Base-by-base conservation (phyloP, 2,113 vertebrate genomes). In the Hydropotes inermis region DNA sequence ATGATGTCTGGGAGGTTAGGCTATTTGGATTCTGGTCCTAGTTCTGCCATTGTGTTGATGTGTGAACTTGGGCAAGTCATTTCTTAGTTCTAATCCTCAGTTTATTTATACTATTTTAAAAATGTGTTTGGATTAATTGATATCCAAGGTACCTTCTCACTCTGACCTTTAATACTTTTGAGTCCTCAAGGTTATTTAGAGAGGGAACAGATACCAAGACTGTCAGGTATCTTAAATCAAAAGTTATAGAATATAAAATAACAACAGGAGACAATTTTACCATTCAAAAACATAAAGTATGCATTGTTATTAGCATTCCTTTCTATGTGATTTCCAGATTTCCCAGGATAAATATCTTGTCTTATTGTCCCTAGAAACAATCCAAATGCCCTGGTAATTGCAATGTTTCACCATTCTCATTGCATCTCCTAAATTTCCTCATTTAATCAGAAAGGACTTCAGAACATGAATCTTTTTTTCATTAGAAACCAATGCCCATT, bases 351-450 rank as follows among this genome's bases (percentile, higher is more conserved):
- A 89, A 54, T 88, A 88, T 64, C 58, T 39, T 76, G 47, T 81
- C 50, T 13, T 67, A 11, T 92, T 79, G 23, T 87, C n/a, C 19
- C 12, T 61, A 83, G 58, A 81, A 93, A 78, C 15, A 94, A 74
- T 95, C 36, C 36, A 79, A 95, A 60, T 95, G 7, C 61, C 76
- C 25, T 58, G 16, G 30, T 50, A 97, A 88, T 82, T 57, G 7
- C 25, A 90, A 90, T 64, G 16, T 92, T 95, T 98, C 25, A 76
- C n/a, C 39, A 87, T 94, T 93, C 43, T 1, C 74, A 55, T 95
- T 85, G 11, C 17, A 81, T 93, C 74, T 94, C 21, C 52, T 91
- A 57, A 95, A 55, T 88, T 85, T 55, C 28, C 39, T 82, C 47
- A 87, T 94, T 97, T 27, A 54, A 58, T 60, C 39, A 91, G 23